Evolutionary conservation across 2,797 vertebrate species (phyloP).

Genomic region (Protonibea diacanthus): DNA sequence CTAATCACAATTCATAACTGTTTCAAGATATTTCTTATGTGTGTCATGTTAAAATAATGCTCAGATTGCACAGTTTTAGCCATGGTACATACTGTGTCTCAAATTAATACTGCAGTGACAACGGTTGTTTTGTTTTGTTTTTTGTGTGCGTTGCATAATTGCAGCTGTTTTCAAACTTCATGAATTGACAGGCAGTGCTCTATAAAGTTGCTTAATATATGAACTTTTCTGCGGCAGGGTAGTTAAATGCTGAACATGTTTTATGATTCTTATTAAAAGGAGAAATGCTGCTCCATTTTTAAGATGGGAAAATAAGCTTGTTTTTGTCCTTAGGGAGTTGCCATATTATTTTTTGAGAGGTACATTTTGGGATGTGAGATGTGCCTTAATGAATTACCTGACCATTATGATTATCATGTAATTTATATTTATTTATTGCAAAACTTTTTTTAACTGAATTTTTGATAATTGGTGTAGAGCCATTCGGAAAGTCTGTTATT

Average conservation of each 20-base stretch:
- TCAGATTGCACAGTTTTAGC: constrained; percentile 69
- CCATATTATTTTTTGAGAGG: constrained; percentile 78
- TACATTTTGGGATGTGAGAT: constrained; percentile 81
- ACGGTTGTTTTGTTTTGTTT: constrained; percentile 35
- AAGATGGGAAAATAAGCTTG: constrained; percentile 75
- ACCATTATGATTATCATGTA: constrained; percentile 78
- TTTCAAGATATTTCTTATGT: constrained; percentile 47
- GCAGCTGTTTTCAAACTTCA: constrained; percentile 57
- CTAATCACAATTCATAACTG: constrained; percentile 43
- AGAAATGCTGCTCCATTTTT: constrained; percentile 77
- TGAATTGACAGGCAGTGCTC: constrained; percentile 65
- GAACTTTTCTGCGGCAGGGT: constrained; percentile 80
- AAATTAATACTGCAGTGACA: constrained; percentile 54
- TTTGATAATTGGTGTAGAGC: constrained; percentile 79
- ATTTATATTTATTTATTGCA: constrained; percentile 91
- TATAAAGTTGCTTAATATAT: constrained; percentile 72
- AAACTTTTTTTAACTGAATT: constrained; percentile 77
- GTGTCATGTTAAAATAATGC: constrained; percentile 55
- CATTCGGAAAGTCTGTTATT: constrained; percentile 71
- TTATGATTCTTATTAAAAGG: constrained; percentile 73
- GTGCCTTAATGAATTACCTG: constrained; percentile 84
- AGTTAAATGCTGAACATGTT: constrained; percentile 76
- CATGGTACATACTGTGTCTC: constrained; percentile 61
- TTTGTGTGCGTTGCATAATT: constrained; percentile 8
- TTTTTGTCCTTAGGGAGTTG: constrained; percentile 78